Base-by-base conservation (phyloP, 2,113 vertebrate species). In the Mellivora capensis region DNA sequence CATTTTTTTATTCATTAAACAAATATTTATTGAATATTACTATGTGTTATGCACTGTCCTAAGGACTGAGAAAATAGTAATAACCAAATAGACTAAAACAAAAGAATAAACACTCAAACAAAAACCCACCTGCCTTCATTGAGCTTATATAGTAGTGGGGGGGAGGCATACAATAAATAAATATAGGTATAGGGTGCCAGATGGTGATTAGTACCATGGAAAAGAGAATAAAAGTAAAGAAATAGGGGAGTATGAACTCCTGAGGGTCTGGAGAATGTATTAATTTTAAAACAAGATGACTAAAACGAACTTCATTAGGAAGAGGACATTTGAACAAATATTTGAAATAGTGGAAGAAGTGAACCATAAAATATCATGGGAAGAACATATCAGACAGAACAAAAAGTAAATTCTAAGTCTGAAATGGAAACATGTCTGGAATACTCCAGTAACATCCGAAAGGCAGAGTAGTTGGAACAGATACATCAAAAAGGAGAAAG, bases 151-250 rank as follows among this genome's bases (percentile, higher is more conserved):
- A 31, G 11, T 29, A 23, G 23, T 27, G 0, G 54, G 1, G 1
- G 37, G 8, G 14, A n/a, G 37, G 49, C 12, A 76, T 9, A n/a
- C 0, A 31, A 64, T 34, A 44, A 74, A 52, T 69, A 47, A 86
- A 18, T 52, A 49, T 23, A 18, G 39, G 4, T 0, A 13, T 4
- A 57, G 13, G 10, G 2, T n/a, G 1, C 49, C 13, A 20, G 6
- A 34, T n/a, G 42, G 42, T 69, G 10, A 49, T 67, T 15, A 81
- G 31, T 39, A 47, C 27, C 34, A 20, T 59, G 37, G 5, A 67
- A n/a, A 83, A 49, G 6, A 81, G 34, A n/a, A 18, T 27, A 67
- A 71, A 64, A 69, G n/a, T 27, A 83, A 42, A 54, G 13, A 44
- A 61, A 6, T 2, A 61, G 61, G 13, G n/a, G 0, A 20, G 76